Percentiles rank a stretch among this genome's conserved stretches.
These are phyloP conservation scores for Acleris cristana DNA, from an alignment of 2,888 invertebrate species.

Conservation along the genomic window DNA sequence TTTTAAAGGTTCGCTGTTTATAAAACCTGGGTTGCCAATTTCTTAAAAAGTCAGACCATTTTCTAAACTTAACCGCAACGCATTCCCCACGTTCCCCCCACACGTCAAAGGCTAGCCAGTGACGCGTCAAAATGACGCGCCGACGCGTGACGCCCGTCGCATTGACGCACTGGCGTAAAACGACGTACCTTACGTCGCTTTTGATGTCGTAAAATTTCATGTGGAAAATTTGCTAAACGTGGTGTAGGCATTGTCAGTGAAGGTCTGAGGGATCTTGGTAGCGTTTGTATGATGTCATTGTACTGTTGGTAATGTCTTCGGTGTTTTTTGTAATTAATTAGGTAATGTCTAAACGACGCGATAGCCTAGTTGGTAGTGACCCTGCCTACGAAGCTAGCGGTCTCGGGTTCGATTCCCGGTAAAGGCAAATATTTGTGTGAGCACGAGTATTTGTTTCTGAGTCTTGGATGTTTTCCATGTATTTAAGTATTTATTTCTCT, in stretches of 20 bases:
- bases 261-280: not conserved
- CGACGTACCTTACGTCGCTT: conserved; percentile 18
- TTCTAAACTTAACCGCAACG: not conserved
- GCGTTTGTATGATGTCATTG: not conserved
- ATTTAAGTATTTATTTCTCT: too few relatives aligned
- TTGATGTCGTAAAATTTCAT: conserved; percentile 20
- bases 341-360: too few relatives aligned
- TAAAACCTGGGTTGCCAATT: not conserved
- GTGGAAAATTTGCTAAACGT: conserved; percentile 12
- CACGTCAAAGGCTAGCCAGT: conserved; percentile 28
- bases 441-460: too few relatives aligned
- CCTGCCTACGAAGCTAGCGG: too few relatives aligned
- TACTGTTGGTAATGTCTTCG: too few relatives aligned
- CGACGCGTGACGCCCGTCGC: conserved; percentile 31
- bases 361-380: too few relatives aligned
- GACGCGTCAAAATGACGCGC: conserved; percentile 31
- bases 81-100: not conserved
- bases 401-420: too few relatives aligned
- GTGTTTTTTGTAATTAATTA: too few relatives aligned
- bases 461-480: too few relatives aligned
- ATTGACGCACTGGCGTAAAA: conserved; percentile 24
- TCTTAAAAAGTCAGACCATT: not conserved
- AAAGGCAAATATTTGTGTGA: too few relatives aligned
- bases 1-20: too few relatives aligned
- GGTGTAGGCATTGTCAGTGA: not conserved